These are phyloP conservation scores for Calosoma granatense DNA, from an alignment of 1,140 invertebrate species.

Conservation along the genomic window DNA sequence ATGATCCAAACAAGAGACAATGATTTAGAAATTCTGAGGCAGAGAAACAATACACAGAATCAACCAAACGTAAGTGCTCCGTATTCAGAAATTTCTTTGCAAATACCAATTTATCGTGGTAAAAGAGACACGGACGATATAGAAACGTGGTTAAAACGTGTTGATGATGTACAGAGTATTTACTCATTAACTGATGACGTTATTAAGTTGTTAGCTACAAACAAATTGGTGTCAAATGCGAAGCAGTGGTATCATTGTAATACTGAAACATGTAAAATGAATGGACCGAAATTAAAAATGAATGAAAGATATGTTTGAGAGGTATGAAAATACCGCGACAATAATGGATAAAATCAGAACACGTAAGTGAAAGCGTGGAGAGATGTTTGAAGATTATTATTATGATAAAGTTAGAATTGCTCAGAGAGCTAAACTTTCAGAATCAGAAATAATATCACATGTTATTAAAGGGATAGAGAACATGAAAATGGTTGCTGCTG, in stretches of 20 bases:
- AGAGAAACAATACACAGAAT: background rate
- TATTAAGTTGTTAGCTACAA: background rate
- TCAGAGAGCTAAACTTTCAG: background rate
- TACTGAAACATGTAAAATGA: background rate
- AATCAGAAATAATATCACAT: background rate
- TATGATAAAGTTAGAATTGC: background rate
- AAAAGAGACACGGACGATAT: background rate
- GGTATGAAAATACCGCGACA: background rate
- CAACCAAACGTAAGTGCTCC: background rate
- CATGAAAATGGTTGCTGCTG: background rate
- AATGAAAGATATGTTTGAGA: background rate
- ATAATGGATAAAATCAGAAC: background rate
- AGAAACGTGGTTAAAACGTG: background rate
- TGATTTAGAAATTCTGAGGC: background rate
- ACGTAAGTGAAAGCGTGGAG: background rate
- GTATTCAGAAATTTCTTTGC: background rate
- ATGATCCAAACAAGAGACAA: background rate
- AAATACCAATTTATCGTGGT: background rate
- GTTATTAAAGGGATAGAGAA: background rate
- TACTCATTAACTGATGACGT: background rate
- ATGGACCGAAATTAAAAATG: background rate
- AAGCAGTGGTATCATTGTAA: background rate
- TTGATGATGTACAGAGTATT: background rate
- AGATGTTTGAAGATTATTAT: background rate
- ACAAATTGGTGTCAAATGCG: background rate